Conservation (phyloP, 1,140 invertebrate genomes). For the Formica selysi region DNA sequence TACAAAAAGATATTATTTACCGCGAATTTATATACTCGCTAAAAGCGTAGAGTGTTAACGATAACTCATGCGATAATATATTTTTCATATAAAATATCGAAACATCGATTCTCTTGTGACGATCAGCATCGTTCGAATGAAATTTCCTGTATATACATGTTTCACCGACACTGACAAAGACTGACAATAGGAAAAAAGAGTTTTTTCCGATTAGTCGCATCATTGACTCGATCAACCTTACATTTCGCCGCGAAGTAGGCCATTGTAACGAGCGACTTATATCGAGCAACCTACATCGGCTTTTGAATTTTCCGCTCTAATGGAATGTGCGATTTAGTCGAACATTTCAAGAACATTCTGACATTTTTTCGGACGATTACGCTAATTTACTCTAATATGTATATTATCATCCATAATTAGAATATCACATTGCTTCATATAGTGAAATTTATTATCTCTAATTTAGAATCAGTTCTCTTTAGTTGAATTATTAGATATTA, state of each 20-base stretch:
- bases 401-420: background rate
- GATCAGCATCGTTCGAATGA: background rate
- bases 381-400: background rate
- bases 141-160: constrained; percentile 14
- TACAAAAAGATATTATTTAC: constrained; percentile 44
- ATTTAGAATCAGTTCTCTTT: background rate
- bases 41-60: constrained; percentile 20
- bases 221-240: constrained; percentile 63
- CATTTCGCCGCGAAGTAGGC: constrained; percentile 59
- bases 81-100: constrained; percentile 39
- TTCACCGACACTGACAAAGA: background rate
- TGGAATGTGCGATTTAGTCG: constrained; percentile 65
- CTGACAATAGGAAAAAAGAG: constrained; percentile 35
- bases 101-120: constrained; percentile 9
- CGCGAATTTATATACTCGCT: constrained; percentile 11
- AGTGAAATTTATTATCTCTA: constrained; percentile 17
- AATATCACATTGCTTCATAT: background rate
- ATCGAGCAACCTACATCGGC: constrained; percentile 60
- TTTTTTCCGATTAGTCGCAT: constrained; percentile 65
- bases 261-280: constrained; percentile 60
- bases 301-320: constrained; percentile 74
- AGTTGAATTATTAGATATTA: background rate
- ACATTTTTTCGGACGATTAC: constrained; percentile 26
- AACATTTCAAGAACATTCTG: constrained; percentile 49
- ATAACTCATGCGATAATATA: constrained; percentile 18